Conservation (phyloP, 2,888 invertebrate species). For the Antheraea assamensis region DNA sequence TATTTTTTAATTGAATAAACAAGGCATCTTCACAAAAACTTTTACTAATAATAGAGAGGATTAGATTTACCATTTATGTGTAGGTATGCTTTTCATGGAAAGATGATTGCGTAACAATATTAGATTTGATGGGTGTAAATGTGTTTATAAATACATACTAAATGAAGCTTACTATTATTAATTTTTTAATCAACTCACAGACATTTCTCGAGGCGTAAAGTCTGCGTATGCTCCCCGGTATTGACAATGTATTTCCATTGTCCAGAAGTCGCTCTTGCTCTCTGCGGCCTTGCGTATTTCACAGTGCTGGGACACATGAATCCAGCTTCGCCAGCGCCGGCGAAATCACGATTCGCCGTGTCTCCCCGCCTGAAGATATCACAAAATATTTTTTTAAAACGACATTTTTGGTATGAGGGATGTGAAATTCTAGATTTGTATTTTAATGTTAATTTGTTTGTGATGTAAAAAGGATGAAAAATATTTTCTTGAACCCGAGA, state of each 20-base stretch:
- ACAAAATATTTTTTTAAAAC: neutral
- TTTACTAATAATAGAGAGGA: too few relatives aligned
- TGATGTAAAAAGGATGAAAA: too few relatives aligned
- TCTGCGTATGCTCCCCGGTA: conserved; percentile 92
- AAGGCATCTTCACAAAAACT: too few relatives aligned
- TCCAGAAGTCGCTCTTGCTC: conserved; percentile 90
- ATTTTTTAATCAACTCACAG: conserved; percentile 77
- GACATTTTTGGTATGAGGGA: too few relatives aligned
- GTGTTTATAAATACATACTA: neutral
- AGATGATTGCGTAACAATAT: neutral
- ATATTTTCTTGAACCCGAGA: too few relatives aligned
- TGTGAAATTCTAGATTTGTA: too few relatives aligned
- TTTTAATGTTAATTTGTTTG: too few relatives aligned
- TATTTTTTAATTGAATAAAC: too few relatives aligned
- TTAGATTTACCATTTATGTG: too few relatives aligned
- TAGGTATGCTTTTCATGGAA: too few relatives aligned
- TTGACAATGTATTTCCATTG: conserved; percentile 94
- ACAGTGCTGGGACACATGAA: conserved; percentile 91
- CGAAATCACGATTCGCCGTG: conserved; percentile 77
- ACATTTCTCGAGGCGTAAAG: conserved; percentile 90
- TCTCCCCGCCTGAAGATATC: conserved; percentile 63
- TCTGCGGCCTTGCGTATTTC: conserved; percentile 90
- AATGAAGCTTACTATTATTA: neutral
- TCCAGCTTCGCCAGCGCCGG: conserved; percentile 83
- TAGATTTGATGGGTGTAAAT: neutral